Evolutionary conservation across 1,140 invertebrate species (phyloP).

Genomic region (Aphidius gifuensis): DNA sequence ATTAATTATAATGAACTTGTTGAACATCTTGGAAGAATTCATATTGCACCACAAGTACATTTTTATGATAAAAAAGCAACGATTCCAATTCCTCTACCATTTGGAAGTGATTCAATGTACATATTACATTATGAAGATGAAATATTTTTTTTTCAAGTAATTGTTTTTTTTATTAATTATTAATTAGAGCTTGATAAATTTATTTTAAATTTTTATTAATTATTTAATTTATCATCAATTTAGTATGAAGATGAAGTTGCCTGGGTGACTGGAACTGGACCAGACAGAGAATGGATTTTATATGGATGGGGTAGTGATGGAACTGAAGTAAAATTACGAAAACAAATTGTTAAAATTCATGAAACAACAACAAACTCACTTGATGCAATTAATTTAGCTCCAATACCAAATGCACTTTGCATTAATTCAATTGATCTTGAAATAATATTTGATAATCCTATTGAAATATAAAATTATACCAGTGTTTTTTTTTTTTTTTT

Average conservation of each 20-base stretch:
- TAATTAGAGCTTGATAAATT: neutral
- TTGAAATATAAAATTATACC: neutral
- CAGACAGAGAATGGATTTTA: constrained; percentile 40
- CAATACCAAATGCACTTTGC: constrained; percentile 35
- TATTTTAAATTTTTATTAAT: constrained; percentile 14
- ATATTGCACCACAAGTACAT: constrained; percentile 39
- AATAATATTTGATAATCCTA: constrained; percentile 22
- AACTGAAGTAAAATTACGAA: constrained; percentile 36
- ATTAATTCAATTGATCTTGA: constrained; percentile 33
- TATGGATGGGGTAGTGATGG: constrained; percentile 29
- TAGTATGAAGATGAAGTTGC: constrained; percentile 39
- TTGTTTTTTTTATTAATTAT: constrained; percentile 5
- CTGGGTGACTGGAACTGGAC: constrained; percentile 37
- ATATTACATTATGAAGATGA: constrained; percentile 41
- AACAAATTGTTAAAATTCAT: constrained; percentile 37
- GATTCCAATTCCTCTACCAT: constrained; percentile 42
- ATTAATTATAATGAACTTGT: constrained; percentile 33
- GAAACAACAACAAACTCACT: constrained; percentile 20
- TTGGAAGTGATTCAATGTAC: constrained; percentile 37
- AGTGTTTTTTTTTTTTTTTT: too few species aligned
- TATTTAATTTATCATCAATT: constrained; percentile 10
- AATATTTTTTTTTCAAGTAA: constrained; percentile 47
- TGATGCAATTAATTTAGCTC: constrained; percentile 27
- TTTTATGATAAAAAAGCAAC: constrained; percentile 37
- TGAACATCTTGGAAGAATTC: constrained; percentile 40